Evolutionary conservation across 2,888 invertebrate genomes (phyloP), one percentile per base, ranked within the genome.

Genomic region (Willowsia nigromaculata): DNA sequence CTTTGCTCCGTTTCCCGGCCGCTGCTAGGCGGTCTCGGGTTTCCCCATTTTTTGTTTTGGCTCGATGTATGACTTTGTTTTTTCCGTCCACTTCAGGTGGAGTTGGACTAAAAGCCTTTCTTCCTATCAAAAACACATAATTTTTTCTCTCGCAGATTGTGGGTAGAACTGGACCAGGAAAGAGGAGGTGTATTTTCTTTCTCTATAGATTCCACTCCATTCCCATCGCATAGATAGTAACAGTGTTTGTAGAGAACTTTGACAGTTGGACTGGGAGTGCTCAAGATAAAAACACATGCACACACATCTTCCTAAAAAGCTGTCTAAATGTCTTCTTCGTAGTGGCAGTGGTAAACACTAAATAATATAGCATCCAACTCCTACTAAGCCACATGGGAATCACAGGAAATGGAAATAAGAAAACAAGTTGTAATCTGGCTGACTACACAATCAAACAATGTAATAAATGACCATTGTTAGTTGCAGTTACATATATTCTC

Each of bases 261-360:
- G 81, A 81, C 81, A 81, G 81, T 81, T 81, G 59, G 50, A 30
- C 30, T 53, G 53, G 68, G 74, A 76, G 30, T 76, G 18, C 30
- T 50, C 76, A 33, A n/a, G 74, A 74, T 74, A 40, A 74, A 68
- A 76, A 50, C 50, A 18, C 50, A 47, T 76, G 76, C 53, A 30
- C 50, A 50, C 50, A 50, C 68, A 40, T 25, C 47, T 71, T 74
- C 47, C 30, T 74, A 74, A 27, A 76, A 74, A 27, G 74, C 27
- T 76, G 76, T 76, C 50, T 76, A 50, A 6, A 27, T 25, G 15
- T 9, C 4, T 25, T 18, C 15, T 33, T 65, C 1, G 1, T 27
- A 3, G 27, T n/a, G 65, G 18, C 4, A 68, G 62, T n/a, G n/a
- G n/a, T n/a, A 4, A 0, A 27, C 7, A 18, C 3, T 5, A 6